These are phyloP conservation scores for Stigmatopora argus DNA, from an alignment of 2,113 vertebrate species.

Conservation along the genomic window DNA sequence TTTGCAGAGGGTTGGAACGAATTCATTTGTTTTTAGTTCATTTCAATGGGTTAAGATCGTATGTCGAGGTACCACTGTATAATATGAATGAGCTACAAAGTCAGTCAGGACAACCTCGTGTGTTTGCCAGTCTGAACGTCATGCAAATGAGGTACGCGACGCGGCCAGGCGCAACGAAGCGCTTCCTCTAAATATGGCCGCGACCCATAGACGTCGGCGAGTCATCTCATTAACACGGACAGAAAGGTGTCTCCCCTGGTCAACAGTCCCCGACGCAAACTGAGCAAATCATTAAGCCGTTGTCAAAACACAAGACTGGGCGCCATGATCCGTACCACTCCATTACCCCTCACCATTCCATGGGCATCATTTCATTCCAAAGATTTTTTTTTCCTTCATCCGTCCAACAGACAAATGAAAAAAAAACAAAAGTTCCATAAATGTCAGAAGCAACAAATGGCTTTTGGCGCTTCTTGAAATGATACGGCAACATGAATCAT, in stretches of 20 bases:
- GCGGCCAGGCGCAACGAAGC: slow-evolving; percentile 47
- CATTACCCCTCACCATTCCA: slow-evolving; percentile 6
- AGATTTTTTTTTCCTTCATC: too few relatives aligned
- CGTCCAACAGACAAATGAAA: neutral
- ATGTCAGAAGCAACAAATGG: neutral
- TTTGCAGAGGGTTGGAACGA: too few relatives aligned
- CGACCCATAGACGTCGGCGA: slow-evolving; percentile 54
- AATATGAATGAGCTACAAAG: too few relatives aligned
- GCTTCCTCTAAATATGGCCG: slow-evolving; percentile 60
- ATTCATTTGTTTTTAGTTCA: too few relatives aligned
- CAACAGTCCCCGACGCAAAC: slow-evolving; percentile 32
- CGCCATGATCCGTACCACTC: slow-evolving; percentile 16
- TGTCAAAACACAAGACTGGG: slow-evolving; percentile 38
- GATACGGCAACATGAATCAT: slow-evolving; percentile 8
- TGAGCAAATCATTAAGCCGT: slow-evolving; percentile 52
- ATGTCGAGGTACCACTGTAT: too few relatives aligned
- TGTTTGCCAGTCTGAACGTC: slow-evolving; percentile 56
- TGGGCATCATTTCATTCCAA: too few relatives aligned
- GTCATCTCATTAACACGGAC: slow-evolving; percentile 67
- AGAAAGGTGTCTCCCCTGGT: slow-evolving; percentile 54
- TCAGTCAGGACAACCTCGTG: too few relatives aligned
- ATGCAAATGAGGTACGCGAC: slow-evolving; percentile 65
- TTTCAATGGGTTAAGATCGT: too few relatives aligned
- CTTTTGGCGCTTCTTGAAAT: too few relatives aligned
- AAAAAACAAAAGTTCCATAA: neutral